Conservation (phyloP, 2,888 invertebrate species). For the Apodemia zela region DNA sequence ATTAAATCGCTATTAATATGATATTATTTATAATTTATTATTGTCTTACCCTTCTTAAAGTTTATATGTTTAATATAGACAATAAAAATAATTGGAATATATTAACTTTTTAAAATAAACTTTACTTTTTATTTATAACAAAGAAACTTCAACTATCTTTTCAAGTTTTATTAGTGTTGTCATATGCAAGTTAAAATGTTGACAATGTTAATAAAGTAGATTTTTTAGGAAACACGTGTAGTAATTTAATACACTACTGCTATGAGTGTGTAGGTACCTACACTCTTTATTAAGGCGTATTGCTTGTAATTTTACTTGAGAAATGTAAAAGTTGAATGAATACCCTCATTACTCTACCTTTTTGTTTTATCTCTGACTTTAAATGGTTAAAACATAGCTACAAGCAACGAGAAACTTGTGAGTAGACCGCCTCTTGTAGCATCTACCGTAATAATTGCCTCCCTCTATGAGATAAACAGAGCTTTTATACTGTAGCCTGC, state of each 20-base stretch:
- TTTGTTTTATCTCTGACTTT: slow-evolving; percentile 38
- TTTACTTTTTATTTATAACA: too few species aligned
- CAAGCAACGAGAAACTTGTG: slow-evolving; percentile 48
- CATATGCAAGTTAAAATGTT: too few species aligned
- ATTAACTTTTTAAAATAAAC: too few species aligned
- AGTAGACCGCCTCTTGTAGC: slow-evolving; percentile 44
- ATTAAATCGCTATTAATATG: too few species aligned
- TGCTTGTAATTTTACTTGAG: slow-evolving; percentile 33
- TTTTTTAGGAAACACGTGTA: neutral
- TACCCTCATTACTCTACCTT: slow-evolving; percentile 36
- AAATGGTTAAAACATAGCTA: slow-evolving; percentile 37
- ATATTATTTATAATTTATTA: too few species aligned
- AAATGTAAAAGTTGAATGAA: slow-evolving; percentile 35
- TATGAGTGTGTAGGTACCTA: slow-evolving; percentile 4
- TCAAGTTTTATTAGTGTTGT: too few species aligned
- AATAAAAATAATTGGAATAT: too few species aligned
- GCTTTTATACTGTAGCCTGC: slow-evolving; percentile 45
- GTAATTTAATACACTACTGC: slow-evolving; percentile 17
- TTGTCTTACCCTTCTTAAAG: too few species aligned
- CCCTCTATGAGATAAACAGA: slow-evolving; percentile 43
- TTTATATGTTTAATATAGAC: too few species aligned
- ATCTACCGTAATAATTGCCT: slow-evolving; percentile 54
- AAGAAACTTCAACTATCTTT: too few species aligned
- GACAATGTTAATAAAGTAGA: neutral
- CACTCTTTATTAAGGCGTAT: slow-evolving; percentile 22